Base-by-base conservation (phyloP, 2,113 vertebrate genomes). In the Anoplopoma fimbria region DNA sequence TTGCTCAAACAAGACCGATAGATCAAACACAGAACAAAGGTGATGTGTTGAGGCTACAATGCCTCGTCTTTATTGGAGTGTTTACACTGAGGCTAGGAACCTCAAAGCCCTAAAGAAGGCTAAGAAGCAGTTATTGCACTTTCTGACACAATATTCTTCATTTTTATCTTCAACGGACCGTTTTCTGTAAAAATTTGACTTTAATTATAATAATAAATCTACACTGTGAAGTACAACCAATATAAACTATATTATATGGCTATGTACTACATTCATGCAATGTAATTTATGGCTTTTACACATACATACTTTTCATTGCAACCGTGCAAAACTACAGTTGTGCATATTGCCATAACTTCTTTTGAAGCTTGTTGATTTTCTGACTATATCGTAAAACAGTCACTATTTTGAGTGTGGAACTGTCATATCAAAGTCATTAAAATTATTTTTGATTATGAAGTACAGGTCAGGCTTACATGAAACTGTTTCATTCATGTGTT, bases 41-140 rank as follows among this genome's bases (percentile, higher is more conserved):
- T 69, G 69, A 72, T 49, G 42, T 57, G 55, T 49, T 84, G 47
- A 45, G 80, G 69, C 63, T 76, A 70, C 55, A 73, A 58, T 68
- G 70, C 62, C 36, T 77, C 7, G 2, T 61, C 55, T 92, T 92
- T 90, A 94, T 89, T 91, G 84, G 86, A 86, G 77, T 81, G 86
- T 89, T 79, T 62, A 91, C 77, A 80, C 68, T 65, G 73, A 84
- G 79, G 53, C 69, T 69, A 58, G 55, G n/a, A 80, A 60, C 60
- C 73, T 81, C 55, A 49, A 83, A 81, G 63, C 63, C 89, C 60
- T 51, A 36, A 47, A 36, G 36, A 40, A 82, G 84, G 71, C 77
- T 61, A 55, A 73, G 63, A 92, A 87, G 77, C 77, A 81, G 71
- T 72, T 93, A 92, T 93, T 89, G 87, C 89, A 92, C 87, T 33